Percentiles rank a stretch among this genome's conserved stretches.
These are phyloP conservation scores for Pavo muticus DNA, from an alignment of 2,113 vertebrate species.

Conservation along the genomic window DNA sequence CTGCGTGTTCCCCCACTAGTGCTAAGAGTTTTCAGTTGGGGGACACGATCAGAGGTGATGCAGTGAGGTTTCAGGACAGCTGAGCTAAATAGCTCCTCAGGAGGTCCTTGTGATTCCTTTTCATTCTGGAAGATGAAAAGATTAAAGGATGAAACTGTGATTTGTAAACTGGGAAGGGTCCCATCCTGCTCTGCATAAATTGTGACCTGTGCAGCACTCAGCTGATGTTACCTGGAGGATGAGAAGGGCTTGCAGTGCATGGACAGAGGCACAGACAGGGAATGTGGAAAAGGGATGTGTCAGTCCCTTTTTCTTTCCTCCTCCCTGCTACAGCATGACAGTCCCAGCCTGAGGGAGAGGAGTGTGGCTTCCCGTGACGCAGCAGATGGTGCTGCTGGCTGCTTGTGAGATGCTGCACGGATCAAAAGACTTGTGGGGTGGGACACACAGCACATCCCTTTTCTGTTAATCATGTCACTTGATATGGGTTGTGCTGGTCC, in stretches of 20 bases:
- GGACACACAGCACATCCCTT: neutral
- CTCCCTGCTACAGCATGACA: neutral
- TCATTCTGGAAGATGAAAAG: neutral
- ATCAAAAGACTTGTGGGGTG: neutral
- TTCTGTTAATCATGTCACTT: neutral
- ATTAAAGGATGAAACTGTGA: neutral
- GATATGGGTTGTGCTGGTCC: rapidly evolving
- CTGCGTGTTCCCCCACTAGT: neutral
- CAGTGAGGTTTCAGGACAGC: neutral
- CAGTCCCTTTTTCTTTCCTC: neutral
- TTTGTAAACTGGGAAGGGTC: neutral
- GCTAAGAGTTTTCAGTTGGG: neutral
- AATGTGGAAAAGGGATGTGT: neutral
- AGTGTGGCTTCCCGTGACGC: neutral
- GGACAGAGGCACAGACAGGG: neutral
- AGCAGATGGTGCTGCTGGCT: neutral
- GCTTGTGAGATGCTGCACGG: neutral
- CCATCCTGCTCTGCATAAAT: neutral
- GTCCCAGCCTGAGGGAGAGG: neutral
- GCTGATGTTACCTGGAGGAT: neutral
- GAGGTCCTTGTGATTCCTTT: neutral
- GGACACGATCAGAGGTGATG: neutral
- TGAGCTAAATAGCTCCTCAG: neutral
- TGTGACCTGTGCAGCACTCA: neutral
- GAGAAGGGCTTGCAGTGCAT: neutral